A percentile compares a stretch with the other conserved stretches of the same genome.
Evolutionary conservation across 2,888 invertebrate genomes (phyloP).

Genomic region (Aromia moschata): DNA sequence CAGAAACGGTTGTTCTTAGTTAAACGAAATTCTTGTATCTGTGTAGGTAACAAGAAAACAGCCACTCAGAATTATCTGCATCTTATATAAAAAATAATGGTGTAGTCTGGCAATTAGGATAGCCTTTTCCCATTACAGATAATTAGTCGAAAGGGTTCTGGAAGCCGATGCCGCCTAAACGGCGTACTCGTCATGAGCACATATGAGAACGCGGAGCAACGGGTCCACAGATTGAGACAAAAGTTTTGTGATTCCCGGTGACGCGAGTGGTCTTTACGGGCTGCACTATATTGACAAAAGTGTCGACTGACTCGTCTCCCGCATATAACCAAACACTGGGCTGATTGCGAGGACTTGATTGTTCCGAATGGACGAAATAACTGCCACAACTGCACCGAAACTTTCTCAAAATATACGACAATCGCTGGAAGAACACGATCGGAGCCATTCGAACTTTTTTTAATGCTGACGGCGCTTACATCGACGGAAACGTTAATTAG

Average conservation of each 20-base stretch:
- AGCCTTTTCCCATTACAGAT: too few relatives aligned
- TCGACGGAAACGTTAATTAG: conserved; percentile 22
- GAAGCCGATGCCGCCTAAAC: too few relatives aligned
- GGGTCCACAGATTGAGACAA: conserved; percentile 35
- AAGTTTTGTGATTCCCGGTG: conserved; percentile 63
- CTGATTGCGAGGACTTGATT: conserved; percentile 65
- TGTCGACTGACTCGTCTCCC: conserved; percentile 63
- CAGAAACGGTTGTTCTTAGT: too few relatives aligned
- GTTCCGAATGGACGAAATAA: conserved; percentile 64
- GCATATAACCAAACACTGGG: conserved; percentile 62
- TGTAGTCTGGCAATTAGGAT: too few relatives aligned
- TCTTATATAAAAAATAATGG: too few relatives aligned
- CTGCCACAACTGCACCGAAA: conserved; percentile 48
- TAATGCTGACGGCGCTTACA: conserved; percentile 23
- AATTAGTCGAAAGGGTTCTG: not conserved
- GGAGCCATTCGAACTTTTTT: conserved; percentile 20
- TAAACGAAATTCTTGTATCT: too few relatives aligned
- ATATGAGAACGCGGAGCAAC: conserved; percentile 11
- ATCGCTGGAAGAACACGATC: conserved; percentile 32
- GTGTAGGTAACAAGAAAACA: too few relatives aligned
- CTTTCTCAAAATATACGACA: conserved; percentile 43
- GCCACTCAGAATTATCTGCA: too few relatives aligned
- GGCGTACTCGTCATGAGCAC: not conserved
- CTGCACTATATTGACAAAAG: conserved; percentile 67
- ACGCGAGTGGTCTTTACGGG: conserved; percentile 70